These are phyloP conservation scores for Brachionus koreanus DNA, from an alignment of 1,140 invertebrate genomes.

Conservation along the genomic window DNA sequence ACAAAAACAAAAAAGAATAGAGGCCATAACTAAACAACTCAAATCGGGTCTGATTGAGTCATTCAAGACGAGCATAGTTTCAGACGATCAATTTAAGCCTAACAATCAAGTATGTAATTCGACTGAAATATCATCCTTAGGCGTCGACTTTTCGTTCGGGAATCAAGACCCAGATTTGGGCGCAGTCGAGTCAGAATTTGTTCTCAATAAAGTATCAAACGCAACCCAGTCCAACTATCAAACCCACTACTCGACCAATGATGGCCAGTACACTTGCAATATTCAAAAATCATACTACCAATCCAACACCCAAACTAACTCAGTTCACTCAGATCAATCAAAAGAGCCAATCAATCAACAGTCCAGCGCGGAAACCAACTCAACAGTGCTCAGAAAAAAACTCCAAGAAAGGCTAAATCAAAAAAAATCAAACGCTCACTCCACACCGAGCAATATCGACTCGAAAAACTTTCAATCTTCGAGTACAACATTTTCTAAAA, in stretches of 20 bases:
- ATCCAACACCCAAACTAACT: background rate
- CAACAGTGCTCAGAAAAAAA: background rate
- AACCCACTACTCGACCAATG: background rate
- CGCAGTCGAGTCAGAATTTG: background rate
- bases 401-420: background rate
- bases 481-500: background rate
- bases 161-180: background rate
- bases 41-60: constrained; percentile 23
- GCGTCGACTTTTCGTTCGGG: background rate
- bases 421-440: background rate
- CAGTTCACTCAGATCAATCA: background rate
- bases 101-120: no score
- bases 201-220: background rate
- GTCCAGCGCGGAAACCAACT: background rate
- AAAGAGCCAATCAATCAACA: background rate
- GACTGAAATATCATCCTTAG: background rate
- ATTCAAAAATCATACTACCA: background rate
- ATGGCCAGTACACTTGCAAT: background rate
- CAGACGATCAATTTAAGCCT: background rate
- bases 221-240: background rate
- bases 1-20: constrained; percentile 41
- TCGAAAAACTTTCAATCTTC: background rate
- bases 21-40: constrained; percentile 26
- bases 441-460: background rate
- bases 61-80: background rate